Conservation (phyloP, 2,113 vertebrate species). For the Sebastes fasciatus region DNA sequence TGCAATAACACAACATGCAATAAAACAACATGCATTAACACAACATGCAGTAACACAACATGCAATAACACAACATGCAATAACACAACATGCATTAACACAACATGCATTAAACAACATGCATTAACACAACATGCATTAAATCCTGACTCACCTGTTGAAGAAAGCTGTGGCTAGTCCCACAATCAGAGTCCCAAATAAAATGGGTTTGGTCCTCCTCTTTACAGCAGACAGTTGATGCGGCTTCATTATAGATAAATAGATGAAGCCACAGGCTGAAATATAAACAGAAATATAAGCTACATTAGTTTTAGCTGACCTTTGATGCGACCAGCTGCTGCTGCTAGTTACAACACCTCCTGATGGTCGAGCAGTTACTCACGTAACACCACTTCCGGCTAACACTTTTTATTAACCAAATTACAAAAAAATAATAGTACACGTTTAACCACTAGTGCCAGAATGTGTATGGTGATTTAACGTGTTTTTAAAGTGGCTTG, state of each 20-base stretch:
- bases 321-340: not conserved
- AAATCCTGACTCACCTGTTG: slow-evolving; percentile 69
- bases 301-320: slow-evolving; percentile 44
- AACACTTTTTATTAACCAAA: not conserved
- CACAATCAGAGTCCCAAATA: slow-evolving; percentile 78
- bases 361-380: not conserved
- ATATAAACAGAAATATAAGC: not conserved
- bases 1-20: no score
- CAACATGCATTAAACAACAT: no score
- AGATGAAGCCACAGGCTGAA: not conserved
- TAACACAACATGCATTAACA: no score
- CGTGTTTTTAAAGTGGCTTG: not conserved
- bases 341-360: slow-evolving; percentile 18
- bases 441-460: accelerated
- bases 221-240: slow-evolving; percentile 72
- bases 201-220: slow-evolving; percentile 78
- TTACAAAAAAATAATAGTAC: accelerated
- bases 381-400: slow-evolving; percentile 43
- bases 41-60: no score
- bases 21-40: no score
- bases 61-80: no score
- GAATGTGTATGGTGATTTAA: accelerated
- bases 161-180: slow-evolving; percentile 78
- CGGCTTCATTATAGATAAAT: slow-evolving; percentile 65
- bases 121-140: no score